Conservation (phyloP, 2,113 vertebrate species). For the Oncorhynchus clarkii region DNA sequence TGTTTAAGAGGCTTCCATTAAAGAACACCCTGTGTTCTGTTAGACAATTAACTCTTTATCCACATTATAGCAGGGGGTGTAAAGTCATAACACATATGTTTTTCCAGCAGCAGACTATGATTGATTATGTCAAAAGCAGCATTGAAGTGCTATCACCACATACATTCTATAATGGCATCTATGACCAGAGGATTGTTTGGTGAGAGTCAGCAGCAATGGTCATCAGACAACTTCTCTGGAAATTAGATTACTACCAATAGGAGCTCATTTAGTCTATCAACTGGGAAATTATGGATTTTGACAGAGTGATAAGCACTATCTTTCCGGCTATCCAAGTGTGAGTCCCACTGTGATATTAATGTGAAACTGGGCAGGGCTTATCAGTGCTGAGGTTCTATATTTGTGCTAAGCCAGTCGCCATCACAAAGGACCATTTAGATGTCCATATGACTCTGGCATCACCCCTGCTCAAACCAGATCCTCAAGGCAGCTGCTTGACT, state of each 20-base stretch:
- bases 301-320: background rate
- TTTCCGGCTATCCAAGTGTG: constrained; percentile 27
- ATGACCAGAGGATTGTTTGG: constrained; percentile 25
- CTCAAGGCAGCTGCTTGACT: constrained; percentile 41
- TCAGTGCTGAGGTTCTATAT: constrained; percentile 14
- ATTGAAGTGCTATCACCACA: too few relatives aligned
- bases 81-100: too few relatives aligned
- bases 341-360: constrained; percentile 38
- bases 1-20: too few relatives aligned
- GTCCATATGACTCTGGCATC: constrained; percentile 48
- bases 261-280: constrained; percentile 3
- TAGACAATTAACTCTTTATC: too few relatives aligned
- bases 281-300: constrained; percentile 5
- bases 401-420: constrained; percentile 41
- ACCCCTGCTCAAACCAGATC: constrained; percentile 33
- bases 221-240: background rate
- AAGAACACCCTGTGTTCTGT: too few relatives aligned
- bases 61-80: too few relatives aligned
- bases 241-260: background rate
- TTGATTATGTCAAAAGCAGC: too few relatives aligned
- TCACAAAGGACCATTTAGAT: constrained; percentile 46
- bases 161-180: too few relatives aligned
- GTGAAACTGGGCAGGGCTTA: constrained; percentile 44
- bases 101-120: too few relatives aligned
- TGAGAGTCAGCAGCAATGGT: background rate